These are phyloP conservation scores for Triplophysa yarkandensis DNA, from an alignment of 2,797 vertebrate genomes.

Conservation along the genomic window DNA sequence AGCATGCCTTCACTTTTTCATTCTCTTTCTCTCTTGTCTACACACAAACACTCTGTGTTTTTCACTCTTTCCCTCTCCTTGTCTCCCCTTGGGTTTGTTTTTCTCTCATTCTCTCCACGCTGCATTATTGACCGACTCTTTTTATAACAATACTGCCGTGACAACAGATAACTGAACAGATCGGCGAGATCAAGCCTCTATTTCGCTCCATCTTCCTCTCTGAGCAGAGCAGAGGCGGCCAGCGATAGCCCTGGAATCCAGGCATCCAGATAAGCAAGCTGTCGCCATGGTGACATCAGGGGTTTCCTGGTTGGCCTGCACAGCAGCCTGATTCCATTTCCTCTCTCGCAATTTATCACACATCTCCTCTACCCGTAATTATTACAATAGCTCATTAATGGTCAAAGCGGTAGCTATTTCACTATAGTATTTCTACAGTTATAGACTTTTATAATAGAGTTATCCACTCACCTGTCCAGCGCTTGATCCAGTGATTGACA, in stretches of 20 bases:
- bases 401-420: not conserved
- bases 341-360: conserved; percentile 27
- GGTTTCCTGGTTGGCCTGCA: conserved; percentile 51
- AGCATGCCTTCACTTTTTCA: conserved; percentile 65
- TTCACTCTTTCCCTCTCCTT: conserved; percentile 21
- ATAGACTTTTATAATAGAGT: not conserved
- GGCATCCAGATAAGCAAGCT: conserved; percentile 69
- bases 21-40: conserved; percentile 16
- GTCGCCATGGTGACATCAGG: conserved; percentile 66
- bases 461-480: conserved; percentile 84
- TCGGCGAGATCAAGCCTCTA: not conserved
- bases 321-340: conserved; percentile 62
- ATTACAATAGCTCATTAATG: conserved; percentile 10
- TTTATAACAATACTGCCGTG: conserved; percentile 18
- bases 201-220: conserved; percentile 5
- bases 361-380: not conserved
- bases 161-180: conserved; percentile 2
- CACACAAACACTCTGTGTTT: conserved; percentile 41
- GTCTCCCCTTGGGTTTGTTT: conserved; percentile 25
- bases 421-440: not conserved
- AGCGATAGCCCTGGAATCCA: conserved; percentile 68
- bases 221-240: conserved; percentile 17
- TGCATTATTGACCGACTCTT: conserved; percentile 29
- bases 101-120: conserved; percentile 25
- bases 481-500: conserved; percentile 90